phyloP scores from a whole-genome alignment of 2,113 vertebrate species.

The Nycticryphes semicollaris region DNA sequence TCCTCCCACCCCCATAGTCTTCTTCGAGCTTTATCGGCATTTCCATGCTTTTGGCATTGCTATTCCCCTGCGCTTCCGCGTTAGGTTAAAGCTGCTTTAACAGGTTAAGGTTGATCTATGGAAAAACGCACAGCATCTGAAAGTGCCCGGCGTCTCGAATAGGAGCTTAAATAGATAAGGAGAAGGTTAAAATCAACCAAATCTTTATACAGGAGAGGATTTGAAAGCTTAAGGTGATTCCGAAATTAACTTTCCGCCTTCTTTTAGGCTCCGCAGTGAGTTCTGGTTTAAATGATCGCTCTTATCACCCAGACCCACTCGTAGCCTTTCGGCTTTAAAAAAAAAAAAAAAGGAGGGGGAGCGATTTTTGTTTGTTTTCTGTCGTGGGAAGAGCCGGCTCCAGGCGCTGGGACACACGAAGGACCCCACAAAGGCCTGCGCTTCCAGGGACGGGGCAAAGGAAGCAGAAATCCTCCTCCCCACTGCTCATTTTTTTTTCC shows the following conservation, averaged over 20 bases:
- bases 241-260: background rate
- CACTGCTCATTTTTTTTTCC: no score
- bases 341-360: background rate
- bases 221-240: background rate
- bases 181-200: background rate
- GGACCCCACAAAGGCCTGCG: background rate
- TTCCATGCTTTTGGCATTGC: background rate
- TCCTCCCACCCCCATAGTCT: background rate
- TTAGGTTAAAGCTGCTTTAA: background rate
- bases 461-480: background rate
- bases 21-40: background rate
- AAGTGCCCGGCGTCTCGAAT: accelerated
- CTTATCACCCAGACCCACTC: background rate
- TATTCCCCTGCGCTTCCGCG: accelerated
- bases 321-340: background rate
- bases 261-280: background rate
- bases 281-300: background rate
- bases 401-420: accelerated
- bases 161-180: background rate
- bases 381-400: background rate
- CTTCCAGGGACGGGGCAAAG: background rate
- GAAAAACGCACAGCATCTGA: background rate
- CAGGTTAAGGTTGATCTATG: background rate
- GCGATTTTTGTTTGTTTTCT: background rate
- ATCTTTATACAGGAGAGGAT: accelerated